phyloP scores from a whole-genome alignment of 2,113 vertebrate species.

The Podarcis raffonei region DNA sequence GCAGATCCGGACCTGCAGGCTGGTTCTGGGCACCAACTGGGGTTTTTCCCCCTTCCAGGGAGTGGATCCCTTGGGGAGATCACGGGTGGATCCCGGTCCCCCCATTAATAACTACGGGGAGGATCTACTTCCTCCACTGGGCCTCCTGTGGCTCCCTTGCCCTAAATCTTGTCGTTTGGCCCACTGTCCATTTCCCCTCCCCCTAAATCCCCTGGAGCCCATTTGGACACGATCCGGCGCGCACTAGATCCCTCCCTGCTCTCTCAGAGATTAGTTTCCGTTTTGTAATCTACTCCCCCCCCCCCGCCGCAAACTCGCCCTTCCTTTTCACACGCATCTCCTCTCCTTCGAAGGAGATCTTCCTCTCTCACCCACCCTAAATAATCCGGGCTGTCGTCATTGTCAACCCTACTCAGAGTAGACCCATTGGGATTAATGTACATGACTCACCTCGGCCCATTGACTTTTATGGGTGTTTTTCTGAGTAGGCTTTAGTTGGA shows the following conservation, averaged over 20 bases:
- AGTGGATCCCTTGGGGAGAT: not conserved
- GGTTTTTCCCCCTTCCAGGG: not conserved
- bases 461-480: too few relatives aligned
- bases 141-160: not conserved
- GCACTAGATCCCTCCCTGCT: not conserved
- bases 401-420: too few relatives aligned
- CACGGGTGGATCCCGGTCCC: not conserved
- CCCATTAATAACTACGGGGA: not conserved
- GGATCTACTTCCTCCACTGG: not conserved
- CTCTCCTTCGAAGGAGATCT: not conserved
- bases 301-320: not conserved
- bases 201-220: not conserved
- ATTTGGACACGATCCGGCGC: not conserved
- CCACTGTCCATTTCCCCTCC: not conserved
- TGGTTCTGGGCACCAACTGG: not conserved
- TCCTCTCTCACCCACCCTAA: not conserved
- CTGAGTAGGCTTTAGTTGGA: too few relatives aligned
- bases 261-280: not conserved
- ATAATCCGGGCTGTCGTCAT: too few relatives aligned
- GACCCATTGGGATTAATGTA: too few relatives aligned
- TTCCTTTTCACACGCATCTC: not conserved
- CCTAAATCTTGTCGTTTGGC: too few relatives aligned
- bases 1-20: not conserved
- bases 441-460: too few relatives aligned
- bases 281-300: not conserved